Base-by-base conservation (phyloP, 2,797 vertebrate genomes). In the Chlorospingus flavigularis region DNA sequence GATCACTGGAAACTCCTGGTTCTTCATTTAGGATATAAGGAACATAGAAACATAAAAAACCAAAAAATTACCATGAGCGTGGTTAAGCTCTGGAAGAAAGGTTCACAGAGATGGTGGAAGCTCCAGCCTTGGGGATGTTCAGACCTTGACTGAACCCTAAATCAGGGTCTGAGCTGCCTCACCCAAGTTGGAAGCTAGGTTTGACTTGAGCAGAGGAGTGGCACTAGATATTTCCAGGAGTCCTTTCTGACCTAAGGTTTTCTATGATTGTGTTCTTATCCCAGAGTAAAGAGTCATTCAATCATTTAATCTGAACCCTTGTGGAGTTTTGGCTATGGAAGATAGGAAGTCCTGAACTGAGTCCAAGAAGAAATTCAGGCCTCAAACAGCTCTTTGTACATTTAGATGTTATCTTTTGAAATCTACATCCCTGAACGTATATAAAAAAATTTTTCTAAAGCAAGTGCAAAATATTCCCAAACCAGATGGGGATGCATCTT, bases 401-500 rank as follows among this genome's bases (percentile, higher is more conserved):
- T 55, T 54, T 55, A 53, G 17, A 71, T 37, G 2, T 28, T 33
- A 23, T 45, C 25, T 75, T 79, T 71, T 54, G 24, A 81, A 54
- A 37, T 17, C 25, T 71, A 43, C 17, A 33, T 37, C 18, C 26
- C 6, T 33, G 9, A 16, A 48, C 3, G 5, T 5, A 17, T 1
- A 8, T 17, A 31, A 3, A 61, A 61, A 79, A 6, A 1, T 1
- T 42, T 77, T 89, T 70, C 31, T 61, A 43, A 67, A 84, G 3
- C 26, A 31, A 15, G 9, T 48, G 6, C 13, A 76, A 85, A 78
- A 45, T 60, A 21, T 16, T 91, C 6, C 9, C 17, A 80, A 65
- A 47, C 3, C 28, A 75, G 23, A 48, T 11, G 6, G 18, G 11
- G 3, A 3, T 2, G 16, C 0, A 0, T 72, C 42, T 74, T 54